Evolutionary conservation across 2,888 invertebrate genomes (phyloP).

Genomic region (Brenthis ino): DNA sequence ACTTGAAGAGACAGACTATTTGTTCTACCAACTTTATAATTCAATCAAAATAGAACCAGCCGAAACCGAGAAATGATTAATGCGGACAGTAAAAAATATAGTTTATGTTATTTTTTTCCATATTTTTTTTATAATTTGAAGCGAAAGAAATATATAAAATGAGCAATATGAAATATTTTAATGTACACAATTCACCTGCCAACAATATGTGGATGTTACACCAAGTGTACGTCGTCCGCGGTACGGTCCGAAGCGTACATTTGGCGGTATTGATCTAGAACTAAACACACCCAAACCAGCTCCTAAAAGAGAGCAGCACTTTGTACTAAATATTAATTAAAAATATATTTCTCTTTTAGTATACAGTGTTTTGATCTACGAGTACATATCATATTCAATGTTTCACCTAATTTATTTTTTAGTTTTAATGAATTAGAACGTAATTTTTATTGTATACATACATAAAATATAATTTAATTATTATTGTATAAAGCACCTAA

Average conservation of each 20-base stretch:
- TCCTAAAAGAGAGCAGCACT: conserved; percentile 44
- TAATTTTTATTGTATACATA: no score
- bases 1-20: no score
- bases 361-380: no score
- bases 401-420: no score
- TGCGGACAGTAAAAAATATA: not conserved
- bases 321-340: no score
- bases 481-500: no score
- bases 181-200: conserved; percentile 58
- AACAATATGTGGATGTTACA: conserved; percentile 58
- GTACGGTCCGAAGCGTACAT: conserved; percentile 70
- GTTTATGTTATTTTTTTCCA: not conserved
- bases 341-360: no score
- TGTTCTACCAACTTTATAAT: no score
- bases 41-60: no score
- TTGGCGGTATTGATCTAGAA: conserved; percentile 59
- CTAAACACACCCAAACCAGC: conserved; percentile 69
- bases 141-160: not conserved
- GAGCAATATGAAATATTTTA: not conserved
- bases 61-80: not conserved
- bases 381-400: no score
- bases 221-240: conserved; percentile 48
- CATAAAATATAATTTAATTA: no score
- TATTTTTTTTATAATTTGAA: not conserved
- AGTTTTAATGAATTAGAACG: no score